A percentile compares a stretch with the other conserved stretches of the same genome.
Evolutionary conservation across 2,888 invertebrate species (phyloP).

Genomic region (Mellilla xanthometata): DNA sequence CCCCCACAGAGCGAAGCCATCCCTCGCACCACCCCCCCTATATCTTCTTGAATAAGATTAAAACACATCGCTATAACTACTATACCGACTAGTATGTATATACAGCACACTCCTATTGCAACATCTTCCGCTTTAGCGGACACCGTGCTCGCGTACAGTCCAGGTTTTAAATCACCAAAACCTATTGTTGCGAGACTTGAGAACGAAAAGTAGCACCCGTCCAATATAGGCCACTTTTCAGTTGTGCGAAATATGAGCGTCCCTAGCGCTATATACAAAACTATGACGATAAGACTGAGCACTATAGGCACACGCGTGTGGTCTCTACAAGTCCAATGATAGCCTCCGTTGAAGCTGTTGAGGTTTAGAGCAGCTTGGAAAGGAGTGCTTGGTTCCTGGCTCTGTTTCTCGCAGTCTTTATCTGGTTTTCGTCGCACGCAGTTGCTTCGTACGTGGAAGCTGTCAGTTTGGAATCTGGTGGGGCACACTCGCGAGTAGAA

Average conservation of each 20-base stretch:
- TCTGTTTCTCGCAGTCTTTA: slow-evolving; percentile 48
- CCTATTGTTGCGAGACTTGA: slow-evolving; percentile 92
- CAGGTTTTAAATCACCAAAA: slow-evolving; percentile 90
- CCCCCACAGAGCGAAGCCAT: slow-evolving; percentile 51
- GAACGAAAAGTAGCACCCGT: slow-evolving; percentile 92
- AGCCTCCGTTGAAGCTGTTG: slow-evolving; percentile 60
- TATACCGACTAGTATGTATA: slow-evolving; percentile 92
- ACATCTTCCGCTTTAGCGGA: slow-evolving; percentile 81
- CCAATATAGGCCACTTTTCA: slow-evolving; percentile 95
- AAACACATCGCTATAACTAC: slow-evolving; percentile 94
- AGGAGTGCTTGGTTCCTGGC: slow-evolving; percentile 54
- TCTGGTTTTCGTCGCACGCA: slow-evolving; percentile 42
- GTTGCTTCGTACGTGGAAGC: slow-evolving; percentile 50
- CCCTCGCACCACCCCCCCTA: slow-evolving; percentile 57
- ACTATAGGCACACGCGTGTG: slow-evolving; percentile 92
- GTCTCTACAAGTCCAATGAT: slow-evolving; percentile 74
- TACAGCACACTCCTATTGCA: slow-evolving; percentile 89
- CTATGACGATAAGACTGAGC: slow-evolving; percentile 92
- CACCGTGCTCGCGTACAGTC: slow-evolving; percentile 75
- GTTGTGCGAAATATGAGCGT: slow-evolving; percentile 94
- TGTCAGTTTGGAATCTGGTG: slow-evolving; percentile 42
- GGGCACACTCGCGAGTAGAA: slow-evolving; percentile 84
- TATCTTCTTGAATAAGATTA: slow-evolving; percentile 91
- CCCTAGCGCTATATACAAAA: slow-evolving; percentile 94
- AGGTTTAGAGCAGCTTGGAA: slow-evolving; percentile 73